Evolutionary conservation across 1,140 invertebrate genomes (phyloP).

Genomic region (Tetramorium parvispinum): DNA sequence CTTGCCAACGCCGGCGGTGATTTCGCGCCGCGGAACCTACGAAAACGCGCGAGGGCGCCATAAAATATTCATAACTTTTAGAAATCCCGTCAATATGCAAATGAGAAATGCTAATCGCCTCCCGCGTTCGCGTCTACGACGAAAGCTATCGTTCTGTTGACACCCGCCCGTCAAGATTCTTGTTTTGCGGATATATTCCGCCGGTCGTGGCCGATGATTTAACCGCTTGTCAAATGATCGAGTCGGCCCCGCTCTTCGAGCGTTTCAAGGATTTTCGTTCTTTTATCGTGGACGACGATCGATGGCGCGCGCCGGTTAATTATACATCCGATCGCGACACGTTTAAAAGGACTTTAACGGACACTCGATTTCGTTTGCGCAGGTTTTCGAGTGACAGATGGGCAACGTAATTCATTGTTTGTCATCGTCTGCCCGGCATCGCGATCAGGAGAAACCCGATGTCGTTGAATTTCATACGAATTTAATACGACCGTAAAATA

Average conservation of each 20-base stretch:
- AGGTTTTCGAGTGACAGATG: slow-evolving; percentile 36
- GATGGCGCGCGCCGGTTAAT: slow-evolving; percentile 43
- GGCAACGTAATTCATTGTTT: slow-evolving; percentile 38
- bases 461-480: neutral
- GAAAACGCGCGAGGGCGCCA: slow-evolving; percentile 36
- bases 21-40: slow-evolving; percentile 10
- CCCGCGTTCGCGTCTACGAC: slow-evolving; percentile 77
- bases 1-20: neutral
- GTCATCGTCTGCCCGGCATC: neutral
- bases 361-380: slow-evolving; percentile 28
- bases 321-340: slow-evolving; percentile 18
- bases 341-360: neutral
- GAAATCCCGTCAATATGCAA: slow-evolving; percentile 86
- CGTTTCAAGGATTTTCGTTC: slow-evolving; percentile 30
- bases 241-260: neutral
- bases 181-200: slow-evolving; percentile 57
- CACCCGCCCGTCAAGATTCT: slow-evolving; percentile 74
- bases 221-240: neutral
- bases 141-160: slow-evolving; percentile 82
- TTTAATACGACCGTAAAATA: neutral
- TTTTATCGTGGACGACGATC: slow-evolving; percentile 14
- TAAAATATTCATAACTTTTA: slow-evolving; percentile 86
- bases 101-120: slow-evolving; percentile 84
- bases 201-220: slow-evolving; percentile 35
- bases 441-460: neutral